Conservation (phyloP, 2,113 vertebrate genomes). For the Tympanuchus pallidicinctus region DNA sequence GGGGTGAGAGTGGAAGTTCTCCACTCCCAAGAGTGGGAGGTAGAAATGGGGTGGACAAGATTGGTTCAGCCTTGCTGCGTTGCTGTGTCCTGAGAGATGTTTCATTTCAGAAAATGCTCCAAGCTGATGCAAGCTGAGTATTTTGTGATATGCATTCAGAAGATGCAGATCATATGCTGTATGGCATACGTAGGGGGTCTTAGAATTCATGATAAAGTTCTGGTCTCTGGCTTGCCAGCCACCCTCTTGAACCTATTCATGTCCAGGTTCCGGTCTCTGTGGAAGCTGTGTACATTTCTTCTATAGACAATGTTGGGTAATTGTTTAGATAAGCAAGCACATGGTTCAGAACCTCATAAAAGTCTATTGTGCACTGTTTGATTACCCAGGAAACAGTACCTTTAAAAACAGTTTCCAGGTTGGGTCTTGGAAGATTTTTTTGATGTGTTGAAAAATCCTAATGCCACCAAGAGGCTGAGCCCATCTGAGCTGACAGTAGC, state of each 20-base stretch:
- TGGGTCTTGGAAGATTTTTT: neutral
- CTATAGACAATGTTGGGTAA: neutral
- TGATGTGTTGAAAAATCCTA: neutral
- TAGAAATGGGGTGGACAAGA: neutral
- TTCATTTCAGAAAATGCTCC: neutral
- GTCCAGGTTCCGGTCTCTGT: neutral
- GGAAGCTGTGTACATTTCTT: neutral
- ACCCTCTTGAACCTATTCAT: neutral
- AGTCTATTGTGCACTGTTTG: fast-evolving
- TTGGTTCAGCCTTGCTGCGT: neutral
- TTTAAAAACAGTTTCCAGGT: neutral
- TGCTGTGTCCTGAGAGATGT: neutral
- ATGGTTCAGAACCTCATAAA: neutral
- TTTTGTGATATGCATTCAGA: neutral
- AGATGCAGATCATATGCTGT: neutral
- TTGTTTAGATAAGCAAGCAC: neutral
- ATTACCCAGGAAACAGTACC: neutral
- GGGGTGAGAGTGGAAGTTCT: neutral
- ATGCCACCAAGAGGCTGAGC: neutral
- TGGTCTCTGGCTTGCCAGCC: neutral
- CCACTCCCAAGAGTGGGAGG: neutral
- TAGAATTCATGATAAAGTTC: neutral
- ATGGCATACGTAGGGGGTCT: neutral
- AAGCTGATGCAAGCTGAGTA: neutral
- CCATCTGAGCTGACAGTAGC: neutral